Evolutionary conservation across 2,113 vertebrate genomes (phyloP).

Genomic region (Labrus mixtus): DNA sequence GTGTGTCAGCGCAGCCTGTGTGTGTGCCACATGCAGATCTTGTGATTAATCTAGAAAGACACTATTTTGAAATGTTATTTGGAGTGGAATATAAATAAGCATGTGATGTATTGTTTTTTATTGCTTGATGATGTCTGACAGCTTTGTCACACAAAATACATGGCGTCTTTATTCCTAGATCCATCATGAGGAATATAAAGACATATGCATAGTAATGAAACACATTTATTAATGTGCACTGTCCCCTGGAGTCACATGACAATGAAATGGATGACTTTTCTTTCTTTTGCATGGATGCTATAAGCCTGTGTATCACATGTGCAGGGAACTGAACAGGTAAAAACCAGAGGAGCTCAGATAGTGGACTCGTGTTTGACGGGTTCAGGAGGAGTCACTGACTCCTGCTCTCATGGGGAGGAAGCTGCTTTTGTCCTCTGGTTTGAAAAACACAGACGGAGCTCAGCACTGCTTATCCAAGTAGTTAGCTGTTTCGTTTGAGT

Average conservation of each 20-base stretch:
- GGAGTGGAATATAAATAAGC: slow-evolving; percentile 80
- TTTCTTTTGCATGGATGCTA: slow-evolving; percentile 61
- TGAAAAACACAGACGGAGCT: not conserved
- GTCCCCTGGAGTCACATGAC: slow-evolving; percentile 85
- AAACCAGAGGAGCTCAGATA: slow-evolving; percentile 78
- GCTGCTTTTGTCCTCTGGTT: slow-evolving; percentile 14
- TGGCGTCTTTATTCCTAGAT: slow-evolving; percentile 80
- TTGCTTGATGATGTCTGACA: slow-evolving; percentile 80
- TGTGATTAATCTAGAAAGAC: slow-evolving; percentile 82
- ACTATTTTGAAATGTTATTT: slow-evolving; percentile 79
- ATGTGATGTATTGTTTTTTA: slow-evolving; percentile 82
- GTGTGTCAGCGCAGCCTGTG: slow-evolving; percentile 36
- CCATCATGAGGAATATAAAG: slow-evolving; percentile 82
- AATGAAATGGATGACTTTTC: slow-evolving; percentile 83
- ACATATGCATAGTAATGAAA: slow-evolving; percentile 86
- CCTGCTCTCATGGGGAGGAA: slow-evolving; percentile 65
- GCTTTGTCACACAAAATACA: slow-evolving; percentile 79
- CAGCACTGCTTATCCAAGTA: not conserved
- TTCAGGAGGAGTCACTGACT: slow-evolving; percentile 80
- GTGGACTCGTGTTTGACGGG: slow-evolving; percentile 80
- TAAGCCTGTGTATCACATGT: slow-evolving; percentile 79
- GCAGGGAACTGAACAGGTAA: slow-evolving; percentile 79
- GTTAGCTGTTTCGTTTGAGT: not conserved
- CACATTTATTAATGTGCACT: slow-evolving; percentile 84
- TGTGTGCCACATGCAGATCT: slow-evolving; percentile 73